Conservation (phyloP, 2,113 vertebrate species). For the Sylvia atricapilla region DNA sequence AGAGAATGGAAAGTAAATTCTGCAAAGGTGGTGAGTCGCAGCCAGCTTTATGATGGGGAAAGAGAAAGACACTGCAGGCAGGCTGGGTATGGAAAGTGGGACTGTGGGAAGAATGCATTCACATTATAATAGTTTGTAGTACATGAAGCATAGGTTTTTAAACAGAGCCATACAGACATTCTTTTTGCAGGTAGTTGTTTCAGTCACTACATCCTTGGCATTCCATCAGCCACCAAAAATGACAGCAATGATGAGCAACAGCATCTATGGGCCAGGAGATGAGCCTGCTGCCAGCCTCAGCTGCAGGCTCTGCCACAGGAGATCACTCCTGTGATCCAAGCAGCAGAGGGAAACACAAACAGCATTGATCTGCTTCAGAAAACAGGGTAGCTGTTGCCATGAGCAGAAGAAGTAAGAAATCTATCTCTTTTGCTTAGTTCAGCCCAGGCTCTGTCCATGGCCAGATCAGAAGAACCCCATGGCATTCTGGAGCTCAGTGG, state of each 20-base stretch:
- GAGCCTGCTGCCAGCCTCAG: neutral
- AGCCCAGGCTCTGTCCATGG: neutral
- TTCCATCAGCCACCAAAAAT: neutral
- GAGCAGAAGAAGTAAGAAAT: neutral
- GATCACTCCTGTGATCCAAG: neutral
- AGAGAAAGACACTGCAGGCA: neutral
- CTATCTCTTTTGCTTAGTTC: neutral
- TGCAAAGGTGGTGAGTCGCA: neutral
- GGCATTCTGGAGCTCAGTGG: neutral
- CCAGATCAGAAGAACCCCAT: neutral
- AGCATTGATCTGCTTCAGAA: neutral
- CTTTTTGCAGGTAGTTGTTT: neutral
- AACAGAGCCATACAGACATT: neutral
- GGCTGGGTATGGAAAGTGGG: neutral
- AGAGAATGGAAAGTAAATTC: neutral
- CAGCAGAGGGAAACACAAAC: neutral
- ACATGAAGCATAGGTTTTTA: neutral
- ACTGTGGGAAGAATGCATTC: neutral
- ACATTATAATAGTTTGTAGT: neutral
- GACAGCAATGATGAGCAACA: neutral
- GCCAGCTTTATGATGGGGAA: no score
- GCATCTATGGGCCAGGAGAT: neutral
- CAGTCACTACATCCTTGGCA: accelerated
- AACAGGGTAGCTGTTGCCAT: neutral
- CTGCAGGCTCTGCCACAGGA: neutral